Base-by-base conservation (phyloP, 2,797 vertebrate genomes). In the Ambastaia sidthimunki region DNA sequence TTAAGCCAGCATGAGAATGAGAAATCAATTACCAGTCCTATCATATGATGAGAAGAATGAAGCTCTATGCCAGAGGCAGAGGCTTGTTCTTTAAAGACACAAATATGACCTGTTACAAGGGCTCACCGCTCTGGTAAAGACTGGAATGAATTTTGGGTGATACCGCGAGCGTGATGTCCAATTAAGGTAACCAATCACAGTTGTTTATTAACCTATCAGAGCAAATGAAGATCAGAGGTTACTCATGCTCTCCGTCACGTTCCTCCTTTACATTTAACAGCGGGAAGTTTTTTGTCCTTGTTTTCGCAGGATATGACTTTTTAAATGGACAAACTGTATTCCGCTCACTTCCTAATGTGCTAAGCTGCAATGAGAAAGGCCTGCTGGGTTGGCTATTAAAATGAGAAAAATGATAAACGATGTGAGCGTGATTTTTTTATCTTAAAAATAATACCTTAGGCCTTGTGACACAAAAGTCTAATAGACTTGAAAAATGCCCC, bases 11-110 rank as follows among this genome's bases (percentile, higher is more conserved):
- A 16, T 60, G 72, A 76, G 71, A 80, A 82, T 86, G 89, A 89
- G 80, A 89, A 94, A 90, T 93, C 93, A 93, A 93, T 94, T 94
- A 94, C 89, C 89, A 88, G 85, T 91, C 91, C 88, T 87, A 90
- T 86, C 87, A 89, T 87, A 90, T 88, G 86, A 81, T 76, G 86
- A 86, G 89, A 84, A 85, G 88, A 90, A 85, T 84, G 90, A 90
- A 90, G 90, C 90, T 72, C 80, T 89, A 90, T 82, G 88, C 88
- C 89, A 86, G 87, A 89, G 85, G 84, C 87, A 86, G 82, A 85
- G 82, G 84, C 70, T 31, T 60, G 9, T 44, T 89, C 82, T 86
- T 84, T 88, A 82, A 41, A 41, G 37, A 85, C 60, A 66, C 48
- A 66, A 66, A 86, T 84, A 86, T 76, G 87, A 87, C 77, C 87